Evolutionary conservation across 2,797 vertebrate genomes (phyloP), one percentile per base, ranked within the genome.

Genomic region (Semaprochilodus insignis): DNA sequence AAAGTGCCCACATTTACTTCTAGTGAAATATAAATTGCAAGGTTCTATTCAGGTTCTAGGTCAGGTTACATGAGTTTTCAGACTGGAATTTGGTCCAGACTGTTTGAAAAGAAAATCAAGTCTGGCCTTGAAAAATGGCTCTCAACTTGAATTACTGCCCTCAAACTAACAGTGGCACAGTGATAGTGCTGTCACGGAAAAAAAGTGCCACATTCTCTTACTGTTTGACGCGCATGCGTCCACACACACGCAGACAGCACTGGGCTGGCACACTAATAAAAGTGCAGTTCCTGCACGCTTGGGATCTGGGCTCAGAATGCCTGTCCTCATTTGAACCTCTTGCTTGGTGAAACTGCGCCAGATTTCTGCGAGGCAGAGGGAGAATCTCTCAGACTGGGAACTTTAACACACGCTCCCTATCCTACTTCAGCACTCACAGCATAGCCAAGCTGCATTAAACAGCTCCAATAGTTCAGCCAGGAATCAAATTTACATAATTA

Each of bases 301-400:
- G 88, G 90, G 90, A 91, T 91, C 92, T 91, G 89, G 85, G 85
- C 85, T 91, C 91, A 90, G 84, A 92, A 82, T 76, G 85, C 87
- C 80, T 92, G 74, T 94, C 95, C 94, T 95, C 87, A 90, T 88
- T 87, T 93, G 92, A 95, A 95, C 94, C 91, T 88, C 87, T 90
- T 90, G 85, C 87, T 93, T 84, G 79, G 87, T 89, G 88, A 93
- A 86, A 87, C 86, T 80, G 87, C 85, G 89, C 87, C 91, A 91
- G 91, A 89, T 93, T 91, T 93, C 88, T 85, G 76, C 88, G 60
- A 85, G 88, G 82, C 87, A 83, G 70, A 19, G 15, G 2, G 85
- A 86, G 85, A 73, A 55, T 67, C 63, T 79, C 91, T 92, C 88
- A 90, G 27, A 66, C 63, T 66, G 19, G 1, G 17, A 40, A 19